These are phyloP conservation scores for Solea senegalensis DNA, from an alignment of 2,113 vertebrate genomes.

Conservation along the genomic window DNA sequence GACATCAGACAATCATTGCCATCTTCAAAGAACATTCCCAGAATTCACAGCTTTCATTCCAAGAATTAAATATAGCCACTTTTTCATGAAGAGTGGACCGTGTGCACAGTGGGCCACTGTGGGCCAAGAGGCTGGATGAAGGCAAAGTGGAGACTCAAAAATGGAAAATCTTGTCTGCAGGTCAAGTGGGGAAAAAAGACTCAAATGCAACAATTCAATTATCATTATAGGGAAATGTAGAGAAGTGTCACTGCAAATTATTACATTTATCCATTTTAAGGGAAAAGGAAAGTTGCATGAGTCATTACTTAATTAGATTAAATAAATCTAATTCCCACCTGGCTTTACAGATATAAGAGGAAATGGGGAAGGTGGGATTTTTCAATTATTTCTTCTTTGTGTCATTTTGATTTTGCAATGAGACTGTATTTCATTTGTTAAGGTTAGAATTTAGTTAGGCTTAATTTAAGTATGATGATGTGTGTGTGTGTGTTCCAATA, in stretches of 20 bases:
- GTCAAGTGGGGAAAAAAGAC: conserved; percentile 38
- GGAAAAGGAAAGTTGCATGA: conserved; percentile 20
- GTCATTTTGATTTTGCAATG: background rate
- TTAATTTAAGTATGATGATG: too few relatives aligned
- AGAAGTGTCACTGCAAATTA: conserved; percentile 33
- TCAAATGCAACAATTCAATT: conserved; percentile 47
- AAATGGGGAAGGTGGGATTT: conserved; percentile 15
- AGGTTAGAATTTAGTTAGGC: too few relatives aligned
- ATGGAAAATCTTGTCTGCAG: conserved; percentile 55
- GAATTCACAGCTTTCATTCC: conserved; percentile 32
- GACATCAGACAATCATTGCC: conserved; percentile 43
- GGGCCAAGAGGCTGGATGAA: conserved; percentile 29
- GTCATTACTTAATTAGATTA: conserved; percentile 9
- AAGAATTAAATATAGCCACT: conserved; percentile 32
- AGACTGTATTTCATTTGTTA: too few relatives aligned
- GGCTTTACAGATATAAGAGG: conserved; percentile 1
- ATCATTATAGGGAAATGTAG: conserved; percentile 13
- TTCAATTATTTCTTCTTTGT: conserved; percentile 12
- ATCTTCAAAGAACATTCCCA: conserved; percentile 29
- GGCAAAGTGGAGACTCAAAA: conserved; percentile 16
- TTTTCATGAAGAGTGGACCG: conserved; percentile 4
- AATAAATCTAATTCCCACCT: conserved; percentile 1
- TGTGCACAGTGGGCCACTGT: conserved; percentile 14
- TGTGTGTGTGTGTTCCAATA: too few relatives aligned
- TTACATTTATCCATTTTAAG: conserved; percentile 11